Conservation (phyloP, 2,888 invertebrate genomes). For the Melieria omissa region DNA sequence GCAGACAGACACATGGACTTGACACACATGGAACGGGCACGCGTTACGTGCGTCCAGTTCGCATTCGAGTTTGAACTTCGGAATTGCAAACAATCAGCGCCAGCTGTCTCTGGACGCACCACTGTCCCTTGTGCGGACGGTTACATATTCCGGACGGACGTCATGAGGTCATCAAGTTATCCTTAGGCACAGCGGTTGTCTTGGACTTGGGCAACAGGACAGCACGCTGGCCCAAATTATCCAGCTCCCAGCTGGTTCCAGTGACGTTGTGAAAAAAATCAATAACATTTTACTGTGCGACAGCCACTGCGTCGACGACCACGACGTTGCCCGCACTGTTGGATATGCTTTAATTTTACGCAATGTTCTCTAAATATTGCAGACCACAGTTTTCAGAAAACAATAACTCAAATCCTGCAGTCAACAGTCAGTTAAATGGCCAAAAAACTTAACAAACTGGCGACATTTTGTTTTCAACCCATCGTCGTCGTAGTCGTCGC, state of each 20-base stretch:
- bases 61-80: background rate
- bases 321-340: background rate
- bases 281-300: background rate
- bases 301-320: background rate
- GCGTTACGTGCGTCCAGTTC: slow-evolving; percentile 9
- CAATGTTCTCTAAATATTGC: background rate
- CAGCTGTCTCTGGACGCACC: background rate
- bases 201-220: background rate
- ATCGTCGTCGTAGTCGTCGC: slow-evolving; percentile 2
- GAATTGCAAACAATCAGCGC: background rate
- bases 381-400: too few species aligned
- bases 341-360: background rate
- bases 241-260: background rate
- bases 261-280: slow-evolving; percentile 2
- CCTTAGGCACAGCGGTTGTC: background rate
- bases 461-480: slow-evolving; percentile 10
- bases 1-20: slow-evolving; percentile 24
- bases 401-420: too few species aligned
- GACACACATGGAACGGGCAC: slow-evolving; percentile 25
- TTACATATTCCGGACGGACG: background rate
- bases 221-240: background rate
- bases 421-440: background rate
- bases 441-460: background rate
- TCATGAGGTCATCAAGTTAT: background rate
- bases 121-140: background rate